phyloP scores from a whole-genome alignment of 2,888 invertebrate species.

The Callyntrura guangdongensis region DNA sequence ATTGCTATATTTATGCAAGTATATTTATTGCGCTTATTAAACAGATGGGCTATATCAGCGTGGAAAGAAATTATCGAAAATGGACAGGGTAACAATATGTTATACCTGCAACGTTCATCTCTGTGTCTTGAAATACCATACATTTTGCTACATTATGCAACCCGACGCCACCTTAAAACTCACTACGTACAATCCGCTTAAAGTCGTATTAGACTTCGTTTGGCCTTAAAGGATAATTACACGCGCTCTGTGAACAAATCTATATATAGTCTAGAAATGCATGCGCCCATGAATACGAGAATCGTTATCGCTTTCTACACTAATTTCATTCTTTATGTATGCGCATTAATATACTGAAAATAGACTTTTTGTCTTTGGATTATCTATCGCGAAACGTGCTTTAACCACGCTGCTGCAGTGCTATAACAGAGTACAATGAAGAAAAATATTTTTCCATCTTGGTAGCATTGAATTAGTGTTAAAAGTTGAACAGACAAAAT shows the following conservation, averaged over 20 bases:
- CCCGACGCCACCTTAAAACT: not conserved
- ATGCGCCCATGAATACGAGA: conserved; percentile 69
- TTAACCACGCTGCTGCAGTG: not conserved
- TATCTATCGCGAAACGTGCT: not conserved
- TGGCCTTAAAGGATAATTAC: conserved; percentile 70
- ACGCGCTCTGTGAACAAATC: conserved; percentile 15
- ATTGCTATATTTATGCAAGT: not conserved
- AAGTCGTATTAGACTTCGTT: conserved; percentile 28
- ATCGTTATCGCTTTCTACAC: conserved; percentile 60
- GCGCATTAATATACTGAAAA: not conserved
- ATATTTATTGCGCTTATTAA: not conserved
- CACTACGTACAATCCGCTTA: not conserved
- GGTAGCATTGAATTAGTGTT: not conserved
- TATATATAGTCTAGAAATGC: conserved; percentile 67
- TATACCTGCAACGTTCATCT: too few relatives aligned
- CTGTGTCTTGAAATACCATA: not conserved
- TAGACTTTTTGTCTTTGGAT: not conserved
- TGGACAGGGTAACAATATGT: not conserved
- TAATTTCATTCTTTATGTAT: conserved; percentile 51
- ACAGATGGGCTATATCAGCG: not conserved
- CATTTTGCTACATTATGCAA: conserved; percentile 2
- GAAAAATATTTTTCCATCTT: not conserved
- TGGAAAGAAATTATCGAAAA: not conserved
- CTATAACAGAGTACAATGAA: not conserved
- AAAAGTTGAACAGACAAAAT: not conserved